Conservation (phyloP, 2,888 invertebrate genomes). For the Pyrochroa serraticornis region DNA sequence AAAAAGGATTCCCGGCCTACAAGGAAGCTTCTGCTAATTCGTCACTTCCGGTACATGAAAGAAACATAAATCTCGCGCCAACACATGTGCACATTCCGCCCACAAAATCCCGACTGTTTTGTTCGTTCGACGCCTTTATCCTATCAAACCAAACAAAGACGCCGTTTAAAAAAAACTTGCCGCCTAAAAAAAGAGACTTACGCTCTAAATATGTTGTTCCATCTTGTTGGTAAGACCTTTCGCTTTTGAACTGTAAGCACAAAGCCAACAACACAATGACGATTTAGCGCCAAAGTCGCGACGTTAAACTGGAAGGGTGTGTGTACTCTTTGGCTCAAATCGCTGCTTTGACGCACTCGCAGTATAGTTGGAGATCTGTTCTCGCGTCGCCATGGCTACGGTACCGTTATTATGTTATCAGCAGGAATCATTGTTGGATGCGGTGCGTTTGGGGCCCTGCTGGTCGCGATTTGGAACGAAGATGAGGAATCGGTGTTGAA, state of each 20-base stretch:
- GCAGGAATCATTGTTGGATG: no score
- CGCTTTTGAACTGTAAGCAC: not conserved
- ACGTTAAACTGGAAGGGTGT: slow-evolving; percentile 30
- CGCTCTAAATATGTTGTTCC: slow-evolving; percentile 7
- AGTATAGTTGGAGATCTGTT: slow-evolving; percentile 37
- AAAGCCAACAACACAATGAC: slow-evolving; percentile 18
- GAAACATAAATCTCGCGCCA: slow-evolving; percentile 1
- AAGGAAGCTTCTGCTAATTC: slow-evolving; percentile 3
- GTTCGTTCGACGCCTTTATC: not conserved
- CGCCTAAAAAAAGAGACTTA: slow-evolving; percentile 15
- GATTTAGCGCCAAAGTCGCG: slow-evolving; percentile 19
- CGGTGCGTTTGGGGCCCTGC: no score
- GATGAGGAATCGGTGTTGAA: no score
- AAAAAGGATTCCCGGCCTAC: slow-evolving; percentile 9
- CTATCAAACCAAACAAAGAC: slow-evolving; percentile 3
- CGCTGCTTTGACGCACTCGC: slow-evolving; percentile 41
- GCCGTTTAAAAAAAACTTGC: slow-evolving; percentile 15
- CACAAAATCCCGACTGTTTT: slow-evolving; percentile 9
- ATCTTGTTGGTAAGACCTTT: not conserved
- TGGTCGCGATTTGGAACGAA: no score
- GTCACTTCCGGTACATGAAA: slow-evolving; percentile 5
- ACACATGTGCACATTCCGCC: slow-evolving; percentile 6
- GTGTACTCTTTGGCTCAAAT: slow-evolving; percentile 31
- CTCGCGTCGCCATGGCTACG: slow-evolving; percentile 39
- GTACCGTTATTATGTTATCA: not conserved